Conservation (phyloP, 2,888 invertebrate species). For the Tenthredo distinguenda region DNA sequence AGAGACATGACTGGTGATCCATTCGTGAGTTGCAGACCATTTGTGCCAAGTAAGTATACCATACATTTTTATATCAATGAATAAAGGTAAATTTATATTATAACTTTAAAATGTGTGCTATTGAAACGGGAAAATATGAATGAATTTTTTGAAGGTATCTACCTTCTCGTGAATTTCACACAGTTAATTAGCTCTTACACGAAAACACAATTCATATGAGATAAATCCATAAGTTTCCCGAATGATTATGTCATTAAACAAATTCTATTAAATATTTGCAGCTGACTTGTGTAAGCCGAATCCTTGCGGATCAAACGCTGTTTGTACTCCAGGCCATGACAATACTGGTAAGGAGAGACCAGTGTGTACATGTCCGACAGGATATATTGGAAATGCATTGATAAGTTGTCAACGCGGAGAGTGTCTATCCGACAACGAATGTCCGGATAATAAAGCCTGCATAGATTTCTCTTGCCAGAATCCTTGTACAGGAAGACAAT, state of each 20-base stretch:
- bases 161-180: no score
- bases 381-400: conserved; percentile 89
- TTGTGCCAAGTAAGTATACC: conserved; percentile 84
- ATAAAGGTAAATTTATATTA: not conserved
- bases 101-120: no score
- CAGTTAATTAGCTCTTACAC: no score
- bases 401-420: conserved; percentile 88
- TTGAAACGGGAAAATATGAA: not conserved
- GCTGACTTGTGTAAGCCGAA: conserved; percentile 92
- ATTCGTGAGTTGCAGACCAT: conserved; percentile 89
- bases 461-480: conserved; percentile 85
- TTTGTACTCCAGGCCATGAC: conserved; percentile 91
- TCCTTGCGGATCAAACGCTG: conserved; percentile 90
- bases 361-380: conserved; percentile 90
- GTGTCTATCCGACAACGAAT: conserved; percentile 88
- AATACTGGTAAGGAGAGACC: conserved; percentile 90
- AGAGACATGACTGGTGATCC: conserved; percentile 94
- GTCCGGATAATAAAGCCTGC: conserved; percentile 87
- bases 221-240: not conserved
- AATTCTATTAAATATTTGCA: conserved; percentile 68
- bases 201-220: no score
- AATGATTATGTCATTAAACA: not conserved
- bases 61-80: not conserved
- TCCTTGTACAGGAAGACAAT: conserved; percentile 87
- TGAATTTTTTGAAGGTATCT: no score